A percentile compares a stretch with the other conserved stretches of the same genome.
phyloP scores from a whole-genome alignment of 2,113 vertebrate genomes.

The Myxocyprinus asiaticus region DNA sequence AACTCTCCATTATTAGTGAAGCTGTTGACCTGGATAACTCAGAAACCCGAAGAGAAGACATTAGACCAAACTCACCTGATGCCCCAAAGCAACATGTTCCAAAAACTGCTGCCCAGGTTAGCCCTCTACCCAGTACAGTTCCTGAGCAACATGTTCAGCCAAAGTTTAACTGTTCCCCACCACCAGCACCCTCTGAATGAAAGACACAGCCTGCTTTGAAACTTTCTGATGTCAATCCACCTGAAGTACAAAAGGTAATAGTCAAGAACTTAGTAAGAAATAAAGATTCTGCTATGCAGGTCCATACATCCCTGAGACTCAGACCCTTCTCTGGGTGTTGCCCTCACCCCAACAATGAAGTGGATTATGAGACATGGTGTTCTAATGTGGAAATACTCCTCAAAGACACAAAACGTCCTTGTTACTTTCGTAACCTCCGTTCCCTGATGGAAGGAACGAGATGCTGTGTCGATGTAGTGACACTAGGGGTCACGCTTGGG shows the following conservation, averaged over 20 bases:
- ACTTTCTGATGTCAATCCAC: conserved; percentile 1
- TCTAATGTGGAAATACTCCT: conserved; percentile 16
- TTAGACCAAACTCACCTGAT: background rate
- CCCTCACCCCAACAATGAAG: background rate
- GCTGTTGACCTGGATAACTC: conserved; percentile 10
- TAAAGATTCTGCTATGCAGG: background rate
- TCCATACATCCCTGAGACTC: background rate
- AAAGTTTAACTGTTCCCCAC: background rate
- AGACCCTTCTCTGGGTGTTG: background rate
- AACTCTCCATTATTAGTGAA: conserved; percentile 24
- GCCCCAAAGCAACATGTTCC: background rate
- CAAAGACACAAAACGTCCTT: background rate
- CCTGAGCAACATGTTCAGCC: background rate
- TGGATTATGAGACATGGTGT: conserved; percentile 19
- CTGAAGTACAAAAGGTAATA: conserved; percentile 16
- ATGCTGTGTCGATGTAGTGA: too few species aligned
- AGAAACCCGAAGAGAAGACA: background rate
- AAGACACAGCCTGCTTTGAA: background rate
- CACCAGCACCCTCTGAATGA: background rate
- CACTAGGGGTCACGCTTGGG: too few species aligned
- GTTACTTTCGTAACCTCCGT: too few species aligned
- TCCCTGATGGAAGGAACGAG: too few species aligned
- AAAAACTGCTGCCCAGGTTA: background rate
- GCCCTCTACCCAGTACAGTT: background rate
- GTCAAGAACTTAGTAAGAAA: background rate